Evolutionary conservation across 2,888 invertebrate species (phyloP), one percentile per base, ranked within the genome.

Genomic region (Mellilla xanthometata): DNA sequence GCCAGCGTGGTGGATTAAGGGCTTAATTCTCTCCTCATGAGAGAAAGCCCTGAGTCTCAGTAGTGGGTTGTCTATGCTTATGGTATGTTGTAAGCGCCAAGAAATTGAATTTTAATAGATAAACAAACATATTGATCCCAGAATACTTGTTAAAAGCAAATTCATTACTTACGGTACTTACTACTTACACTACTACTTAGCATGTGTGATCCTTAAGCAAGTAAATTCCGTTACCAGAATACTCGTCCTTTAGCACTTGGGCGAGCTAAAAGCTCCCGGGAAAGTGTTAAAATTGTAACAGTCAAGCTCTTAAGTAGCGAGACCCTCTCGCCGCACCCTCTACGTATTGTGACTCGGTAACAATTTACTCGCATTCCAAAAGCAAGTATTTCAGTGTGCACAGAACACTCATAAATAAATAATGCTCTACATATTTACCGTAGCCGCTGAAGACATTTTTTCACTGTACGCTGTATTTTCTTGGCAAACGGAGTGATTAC

Each of bases 401-500:
- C 24, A 24, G 26, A 13, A 41, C 58, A 54, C 59, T 59, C 51
- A 63, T 67, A 63, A 68, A 64, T 68, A 63, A 69, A 70, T 68
- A 70, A 70, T 72, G 56, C 55, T 67, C 55, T 57, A 57, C 60
- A 68, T 64, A 62, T 67, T 65, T 65, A 62, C 57, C 59, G 66
- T 62, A 60, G 68, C 60, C 63, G 61, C 64, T 67, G 69, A 69
- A 71, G 65, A 65, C 64, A 68, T 73, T 76, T 76, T 76, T 74
- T 70, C 69, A 70, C 66, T 68, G 70, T 66, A 66, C 60, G 61
- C 62, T 65, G 69, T 69, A 68, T 72, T 74, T 73, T 74, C 68
- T 69, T 72, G 63, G 69, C 72, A 72, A 80, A 76, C 74, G 65
- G 76, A 81, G 74, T 79, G 78, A 84, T 84, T 79, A 81, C 77